phyloP scores from a whole-genome alignment of 1,140 invertebrate species.

The Chrysopa pallens region DNA sequence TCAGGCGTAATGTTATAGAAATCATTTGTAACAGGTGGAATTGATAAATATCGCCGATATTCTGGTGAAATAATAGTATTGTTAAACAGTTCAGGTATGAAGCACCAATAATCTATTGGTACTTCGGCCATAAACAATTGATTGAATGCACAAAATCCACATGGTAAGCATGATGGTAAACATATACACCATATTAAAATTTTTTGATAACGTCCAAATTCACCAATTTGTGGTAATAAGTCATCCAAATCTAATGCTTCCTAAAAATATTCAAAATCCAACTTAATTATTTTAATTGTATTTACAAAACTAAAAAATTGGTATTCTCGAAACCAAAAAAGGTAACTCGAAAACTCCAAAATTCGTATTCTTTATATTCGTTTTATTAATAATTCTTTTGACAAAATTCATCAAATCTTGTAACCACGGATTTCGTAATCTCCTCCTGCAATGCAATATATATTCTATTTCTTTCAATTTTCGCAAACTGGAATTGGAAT shows the following conservation, averaged over 20 bases:
- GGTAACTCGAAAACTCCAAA: too few relatives aligned
- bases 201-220: slow-evolving; percentile 76
- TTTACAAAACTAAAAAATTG: too few relatives aligned
- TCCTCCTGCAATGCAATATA: too few relatives aligned
- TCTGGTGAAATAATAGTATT: slow-evolving; percentile 25
- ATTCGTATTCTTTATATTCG: too few relatives aligned
- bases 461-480: too few relatives aligned
- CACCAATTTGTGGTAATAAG: slow-evolving; percentile 63
- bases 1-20: too few relatives aligned
- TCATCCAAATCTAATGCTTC: slow-evolving; percentile 62
- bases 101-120: slow-evolving; percentile 59
- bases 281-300: too few relatives aligned
- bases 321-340: too few relatives aligned
- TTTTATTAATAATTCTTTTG: too few relatives aligned
- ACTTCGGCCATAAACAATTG: slow-evolving; percentile 73
- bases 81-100: slow-evolving; percentile 41
- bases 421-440: too few relatives aligned
- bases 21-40: slow-evolving; percentile 24
- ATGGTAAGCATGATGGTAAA: slow-evolving; percentile 70
- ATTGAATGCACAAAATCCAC: slow-evolving; percentile 79
- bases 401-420: too few relatives aligned
- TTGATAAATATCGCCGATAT: slow-evolving; percentile 39
- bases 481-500: too few relatives aligned
- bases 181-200: slow-evolving; percentile 71
- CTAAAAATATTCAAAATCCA: slow-evolving; percentile 13